Conservation (phyloP, 2,113 vertebrate genomes). For the Condylura cristata region DNA sequence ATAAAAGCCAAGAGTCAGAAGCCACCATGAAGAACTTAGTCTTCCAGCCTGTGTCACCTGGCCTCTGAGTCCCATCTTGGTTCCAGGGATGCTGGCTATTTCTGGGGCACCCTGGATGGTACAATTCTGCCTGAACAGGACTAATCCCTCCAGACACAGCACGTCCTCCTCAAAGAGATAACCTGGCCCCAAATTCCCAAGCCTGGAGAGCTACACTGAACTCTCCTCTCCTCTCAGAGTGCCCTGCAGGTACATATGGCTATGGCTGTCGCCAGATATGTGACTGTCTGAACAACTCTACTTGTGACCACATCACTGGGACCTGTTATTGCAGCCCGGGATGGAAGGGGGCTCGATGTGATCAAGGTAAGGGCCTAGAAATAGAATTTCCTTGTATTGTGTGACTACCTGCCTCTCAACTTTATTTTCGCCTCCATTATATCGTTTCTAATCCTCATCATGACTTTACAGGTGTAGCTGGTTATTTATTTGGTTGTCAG, state of each 20-base stretch:
- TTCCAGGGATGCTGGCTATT: neutral
- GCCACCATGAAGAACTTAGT: neutral
- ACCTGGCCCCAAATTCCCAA: neutral
- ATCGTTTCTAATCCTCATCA: neutral
- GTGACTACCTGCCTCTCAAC: rapidly evolving
- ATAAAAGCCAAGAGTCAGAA: neutral
- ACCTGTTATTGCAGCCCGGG: constrained; percentile 98
- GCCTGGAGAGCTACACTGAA: neutral
- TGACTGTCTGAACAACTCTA: constrained; percentile 97
- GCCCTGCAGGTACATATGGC: constrained; percentile 93
- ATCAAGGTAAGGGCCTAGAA: constrained; percentile 89
- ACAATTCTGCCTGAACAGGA: neutral
- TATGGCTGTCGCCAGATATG: constrained; percentile 97
- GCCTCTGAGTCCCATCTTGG: neutral
- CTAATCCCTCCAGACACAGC: no score
- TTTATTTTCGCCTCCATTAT: neutral
- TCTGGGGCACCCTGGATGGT: neutral
- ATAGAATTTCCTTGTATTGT: rapidly evolving
- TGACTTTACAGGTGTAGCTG: neutral
- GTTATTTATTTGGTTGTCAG: neutral
- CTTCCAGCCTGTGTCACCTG: neutral
- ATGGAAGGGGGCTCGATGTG: constrained; percentile 97
- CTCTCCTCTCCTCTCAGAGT: constrained; percentile 85
- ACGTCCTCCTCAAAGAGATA: neutral
- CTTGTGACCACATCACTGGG: constrained; percentile 97